Percentiles rank a stretch among this genome's conserved stretches.
phyloP scores from a whole-genome alignment of 2,888 invertebrate species.

The Rhimphoctona megacephalus region DNA sequence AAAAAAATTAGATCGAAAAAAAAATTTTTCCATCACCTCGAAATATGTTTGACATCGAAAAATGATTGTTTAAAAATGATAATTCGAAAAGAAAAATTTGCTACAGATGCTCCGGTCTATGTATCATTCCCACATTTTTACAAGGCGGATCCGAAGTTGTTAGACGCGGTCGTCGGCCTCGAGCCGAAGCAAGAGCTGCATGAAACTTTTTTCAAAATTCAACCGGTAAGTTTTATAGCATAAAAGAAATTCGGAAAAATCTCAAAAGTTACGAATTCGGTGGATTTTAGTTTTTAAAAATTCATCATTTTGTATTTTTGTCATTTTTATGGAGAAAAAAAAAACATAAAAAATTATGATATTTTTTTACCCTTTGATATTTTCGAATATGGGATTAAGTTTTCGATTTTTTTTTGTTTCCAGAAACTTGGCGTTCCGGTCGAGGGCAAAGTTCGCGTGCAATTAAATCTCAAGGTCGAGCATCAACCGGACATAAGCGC shows the following conservation, averaged over 20 bases:
- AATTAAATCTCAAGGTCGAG: conserved; percentile 93
- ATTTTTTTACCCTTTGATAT: no score
- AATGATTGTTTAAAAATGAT: neutral
- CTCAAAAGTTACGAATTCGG: neutral
- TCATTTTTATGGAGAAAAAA: neutral
- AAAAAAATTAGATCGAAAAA: no score
- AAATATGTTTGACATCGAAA: no score
- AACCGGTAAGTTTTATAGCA: conserved; percentile 88
- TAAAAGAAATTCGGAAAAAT: neutral
- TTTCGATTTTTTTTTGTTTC: neutral
- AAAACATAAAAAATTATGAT: no score
- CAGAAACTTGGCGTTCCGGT: conserved; percentile 94
- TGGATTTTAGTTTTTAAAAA: neutral
- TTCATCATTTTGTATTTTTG: neutral
- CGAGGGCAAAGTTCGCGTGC: conserved; percentile 93
- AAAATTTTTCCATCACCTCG: no score
- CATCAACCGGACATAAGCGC: conserved; percentile 90
- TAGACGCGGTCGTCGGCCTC: conserved; percentile 90
- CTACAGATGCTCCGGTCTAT: conserved; percentile 93
- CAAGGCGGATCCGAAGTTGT: conserved; percentile 90
- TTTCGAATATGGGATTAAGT: neutral
- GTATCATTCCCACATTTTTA: conserved; percentile 96
- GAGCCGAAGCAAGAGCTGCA: conserved; percentile 89
- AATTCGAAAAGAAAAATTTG: neutral
- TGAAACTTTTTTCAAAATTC: conserved; percentile 93